Evolutionary conservation across 2,888 invertebrate genomes (phyloP).

Genomic region (Ichneumoninae sp.): DNA sequence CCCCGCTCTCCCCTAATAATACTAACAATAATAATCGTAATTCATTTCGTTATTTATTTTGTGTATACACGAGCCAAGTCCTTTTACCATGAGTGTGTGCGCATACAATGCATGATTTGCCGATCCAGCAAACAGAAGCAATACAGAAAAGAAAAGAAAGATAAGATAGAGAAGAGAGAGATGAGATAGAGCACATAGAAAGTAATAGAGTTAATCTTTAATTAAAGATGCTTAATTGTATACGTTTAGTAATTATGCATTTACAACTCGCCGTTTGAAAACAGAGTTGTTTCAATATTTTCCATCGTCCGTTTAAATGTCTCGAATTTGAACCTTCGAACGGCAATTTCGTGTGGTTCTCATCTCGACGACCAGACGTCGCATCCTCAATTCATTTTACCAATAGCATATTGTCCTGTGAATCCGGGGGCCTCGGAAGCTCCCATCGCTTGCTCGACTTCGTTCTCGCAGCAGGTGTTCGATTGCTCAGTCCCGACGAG

Average conservation of each 20-base stretch:
- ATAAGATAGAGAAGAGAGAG: too few species aligned
- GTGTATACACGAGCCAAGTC: too few species aligned
- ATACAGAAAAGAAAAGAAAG: too few species aligned
- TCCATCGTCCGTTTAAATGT: background rate
- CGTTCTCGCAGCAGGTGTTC: constrained; percentile 56
- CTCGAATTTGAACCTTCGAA: background rate
- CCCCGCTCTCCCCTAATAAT: background rate
- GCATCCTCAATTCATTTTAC: background rate
- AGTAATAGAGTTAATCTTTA: background rate
- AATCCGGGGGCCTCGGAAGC: constrained; percentile 46
- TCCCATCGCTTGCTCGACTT: constrained; percentile 21
- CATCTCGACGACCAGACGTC: background rate
- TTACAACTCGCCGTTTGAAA: background rate
- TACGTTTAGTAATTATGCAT: background rate
- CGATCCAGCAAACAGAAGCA: too few species aligned
- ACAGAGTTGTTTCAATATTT: background rate
- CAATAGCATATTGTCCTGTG: background rate
- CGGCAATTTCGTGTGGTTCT: background rate
- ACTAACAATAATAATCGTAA: background rate
- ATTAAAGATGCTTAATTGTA: background rate
- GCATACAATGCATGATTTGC: too few species aligned
- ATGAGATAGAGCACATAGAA: too few species aligned
- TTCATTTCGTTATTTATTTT: too few species aligned
- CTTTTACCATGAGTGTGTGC: too few species aligned
- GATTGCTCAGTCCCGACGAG: constrained; percentile 32